phyloP scores from a whole-genome alignment of 2,113 vertebrate genomes.

The Bos javanicus region DNA sequence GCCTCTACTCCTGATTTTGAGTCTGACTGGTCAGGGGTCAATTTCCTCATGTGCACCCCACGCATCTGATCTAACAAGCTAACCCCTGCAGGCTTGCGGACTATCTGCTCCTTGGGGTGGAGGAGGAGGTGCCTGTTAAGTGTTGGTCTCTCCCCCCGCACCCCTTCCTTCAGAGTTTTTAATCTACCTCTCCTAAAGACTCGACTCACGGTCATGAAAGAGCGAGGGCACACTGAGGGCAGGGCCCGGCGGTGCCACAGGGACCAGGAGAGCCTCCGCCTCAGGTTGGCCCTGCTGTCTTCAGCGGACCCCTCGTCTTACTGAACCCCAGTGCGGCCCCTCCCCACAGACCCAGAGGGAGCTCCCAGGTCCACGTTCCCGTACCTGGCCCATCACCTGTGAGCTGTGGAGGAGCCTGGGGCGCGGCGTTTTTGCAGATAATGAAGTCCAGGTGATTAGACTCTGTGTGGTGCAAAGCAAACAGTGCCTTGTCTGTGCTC shows the following conservation, averaged over 20 bases:
- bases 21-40: background rate
- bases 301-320: fast-evolving
- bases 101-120: fast-evolving
- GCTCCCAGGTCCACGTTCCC: background rate
- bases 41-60: background rate
- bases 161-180: background rate
- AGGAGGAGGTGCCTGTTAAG: no score
- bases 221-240: background rate
- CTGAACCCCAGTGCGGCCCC: background rate
- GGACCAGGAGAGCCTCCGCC: background rate
- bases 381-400: background rate
- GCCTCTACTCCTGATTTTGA: background rate
- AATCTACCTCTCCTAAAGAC: background rate
- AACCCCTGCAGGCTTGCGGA: fast-evolving
- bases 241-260: background rate
- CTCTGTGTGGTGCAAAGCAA: background rate
- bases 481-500: background rate
- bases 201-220: background rate
- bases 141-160: background rate
- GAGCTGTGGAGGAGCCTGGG: background rate
- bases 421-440: background rate
- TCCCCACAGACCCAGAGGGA: fast-evolving
- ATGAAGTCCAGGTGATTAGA: conserved; percentile 24
- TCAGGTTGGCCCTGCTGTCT: background rate
- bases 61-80: background rate